Conservation (phyloP, 1,140 invertebrate species). For the Hylaeus anthracinus region DNA sequence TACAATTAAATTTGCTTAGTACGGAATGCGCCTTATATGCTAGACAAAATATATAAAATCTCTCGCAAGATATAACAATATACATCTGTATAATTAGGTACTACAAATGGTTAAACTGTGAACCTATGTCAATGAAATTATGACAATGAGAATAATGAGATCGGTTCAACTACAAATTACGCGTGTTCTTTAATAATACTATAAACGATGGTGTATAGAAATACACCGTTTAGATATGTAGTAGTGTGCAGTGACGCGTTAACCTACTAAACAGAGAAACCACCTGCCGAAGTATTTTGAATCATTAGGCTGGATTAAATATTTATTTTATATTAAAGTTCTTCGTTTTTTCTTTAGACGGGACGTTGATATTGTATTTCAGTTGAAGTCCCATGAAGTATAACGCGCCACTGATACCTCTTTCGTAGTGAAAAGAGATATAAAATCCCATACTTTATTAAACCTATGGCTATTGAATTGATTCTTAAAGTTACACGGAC, state of each 20-base stretch:
- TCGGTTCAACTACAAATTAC: slow-evolving; percentile 45
- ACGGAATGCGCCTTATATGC: background rate
- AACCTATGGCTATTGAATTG: slow-evolving; percentile 10
- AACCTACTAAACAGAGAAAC: no score
- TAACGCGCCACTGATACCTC: no score
- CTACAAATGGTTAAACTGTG: slow-evolving; percentile 24
- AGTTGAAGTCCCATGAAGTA: no score
- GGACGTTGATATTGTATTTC: no score
- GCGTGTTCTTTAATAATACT: slow-evolving; percentile 16
- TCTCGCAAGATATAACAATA: background rate
- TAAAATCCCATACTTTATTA: background rate
- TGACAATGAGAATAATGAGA: slow-evolving; percentile 53
- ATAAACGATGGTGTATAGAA: slow-evolving; percentile 7
- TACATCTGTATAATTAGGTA: slow-evolving; percentile 24
- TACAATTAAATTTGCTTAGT: background rate
- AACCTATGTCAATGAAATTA: slow-evolving; percentile 33
- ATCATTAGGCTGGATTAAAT: no score
- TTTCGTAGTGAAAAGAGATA: slow-evolving; percentile 4
- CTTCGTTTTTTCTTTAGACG: no score
- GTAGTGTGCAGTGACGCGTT: background rate
- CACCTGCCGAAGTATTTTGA: no score
- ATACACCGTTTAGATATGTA: slow-evolving; percentile 13
- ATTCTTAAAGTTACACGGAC: background rate
- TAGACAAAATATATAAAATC: slow-evolving; percentile 17
- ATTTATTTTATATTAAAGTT: no score